Evolutionary conservation across 2,888 invertebrate species (phyloP).

Genomic region (Podotricha telesiphe): DNA sequence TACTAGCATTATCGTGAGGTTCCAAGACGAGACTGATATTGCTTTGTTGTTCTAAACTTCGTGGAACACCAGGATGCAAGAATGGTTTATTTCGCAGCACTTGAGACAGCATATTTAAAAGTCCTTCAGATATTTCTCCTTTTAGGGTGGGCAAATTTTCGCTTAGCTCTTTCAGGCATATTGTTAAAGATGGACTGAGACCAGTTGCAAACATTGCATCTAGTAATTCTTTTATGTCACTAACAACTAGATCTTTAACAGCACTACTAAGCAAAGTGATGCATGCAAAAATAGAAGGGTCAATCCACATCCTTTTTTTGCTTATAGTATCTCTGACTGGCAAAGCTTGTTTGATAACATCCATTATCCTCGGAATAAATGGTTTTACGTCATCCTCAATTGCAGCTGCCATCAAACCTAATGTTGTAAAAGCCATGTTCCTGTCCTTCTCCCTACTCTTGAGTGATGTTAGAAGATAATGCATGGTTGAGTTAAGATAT

Average conservation of each 20-base stretch:
- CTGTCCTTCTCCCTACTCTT: constrained; percentile 93
- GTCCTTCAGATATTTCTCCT: constrained; percentile 95
- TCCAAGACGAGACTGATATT: constrained; percentile 78
- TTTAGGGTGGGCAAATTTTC: constrained; percentile 93
- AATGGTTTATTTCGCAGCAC: constrained; percentile 94
- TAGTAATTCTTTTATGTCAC: constrained; percentile 92
- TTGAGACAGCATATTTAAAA: constrained; percentile 95
- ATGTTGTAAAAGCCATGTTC: constrained; percentile 93
- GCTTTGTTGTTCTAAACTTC: constrained; percentile 82
- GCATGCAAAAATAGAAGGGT: constrained; percentile 96
- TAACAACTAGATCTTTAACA: constrained; percentile 89
- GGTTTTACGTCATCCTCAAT: constrained; percentile 91
- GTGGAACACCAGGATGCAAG: constrained; percentile 91
- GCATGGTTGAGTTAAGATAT: constrained; percentile 89
- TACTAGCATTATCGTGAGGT: constrained; percentile 89
- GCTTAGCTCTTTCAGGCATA: constrained; percentile 95
- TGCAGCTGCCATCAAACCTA: constrained; percentile 95
- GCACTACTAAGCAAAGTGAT: constrained; percentile 95
- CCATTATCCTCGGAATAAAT: constrained; percentile 93
- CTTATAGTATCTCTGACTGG: constrained; percentile 90
- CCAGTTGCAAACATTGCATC: constrained; percentile 97
- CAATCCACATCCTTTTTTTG: constrained; percentile 89
- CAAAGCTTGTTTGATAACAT: constrained; percentile 88
- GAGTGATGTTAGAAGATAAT: constrained; percentile 89
- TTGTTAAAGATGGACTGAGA: constrained; percentile 94